Conservation (phyloP, 53 echinoderm and acorn worm species). For the Crossaster papposus region DNA sequence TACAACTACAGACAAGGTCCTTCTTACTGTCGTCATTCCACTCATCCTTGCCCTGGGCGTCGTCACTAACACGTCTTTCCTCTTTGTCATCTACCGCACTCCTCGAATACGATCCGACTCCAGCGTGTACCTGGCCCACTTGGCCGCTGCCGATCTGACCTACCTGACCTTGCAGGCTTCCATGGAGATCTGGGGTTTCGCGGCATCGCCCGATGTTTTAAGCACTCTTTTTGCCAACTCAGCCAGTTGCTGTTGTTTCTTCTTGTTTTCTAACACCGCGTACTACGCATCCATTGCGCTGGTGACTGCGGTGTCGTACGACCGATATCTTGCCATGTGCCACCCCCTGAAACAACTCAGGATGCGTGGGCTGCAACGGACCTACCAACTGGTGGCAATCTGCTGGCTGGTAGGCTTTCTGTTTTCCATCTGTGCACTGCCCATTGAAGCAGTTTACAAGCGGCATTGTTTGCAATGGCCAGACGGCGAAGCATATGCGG, state of each 20-base stretch:
- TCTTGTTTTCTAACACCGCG: neutral
- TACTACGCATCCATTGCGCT: neutral
- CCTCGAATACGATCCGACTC: constrained; percentile 11
- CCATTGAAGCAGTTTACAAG: neutral
- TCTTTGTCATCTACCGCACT: constrained; percentile 13
- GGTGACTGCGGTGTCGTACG: constrained; percentile 16
- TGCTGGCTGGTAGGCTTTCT: constrained; percentile 34
- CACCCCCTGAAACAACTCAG: neutral
- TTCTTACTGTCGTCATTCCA: constrained; percentile 2
- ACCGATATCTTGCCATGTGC: constrained; percentile 34
- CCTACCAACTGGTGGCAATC: neutral
- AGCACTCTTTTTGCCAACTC: neutral
- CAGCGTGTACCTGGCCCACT: constrained; percentile 4
- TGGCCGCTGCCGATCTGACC: constrained; percentile 6
- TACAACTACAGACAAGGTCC: neutral
- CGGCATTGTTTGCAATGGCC: constrained; percentile 21
- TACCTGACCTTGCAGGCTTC: neutral
- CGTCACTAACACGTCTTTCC: neutral
- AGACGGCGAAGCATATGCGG: neutral
- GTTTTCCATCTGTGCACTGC: neutral
- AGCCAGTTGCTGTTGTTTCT: neutral
- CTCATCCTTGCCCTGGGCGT: constrained; percentile 1
- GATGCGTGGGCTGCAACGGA: neutral
- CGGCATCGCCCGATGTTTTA: neutral
- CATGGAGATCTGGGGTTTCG: neutral